These are phyloP conservation scores for Oligia latruncula DNA, from an alignment of 2,888 invertebrate species.

Conservation along the genomic window DNA sequence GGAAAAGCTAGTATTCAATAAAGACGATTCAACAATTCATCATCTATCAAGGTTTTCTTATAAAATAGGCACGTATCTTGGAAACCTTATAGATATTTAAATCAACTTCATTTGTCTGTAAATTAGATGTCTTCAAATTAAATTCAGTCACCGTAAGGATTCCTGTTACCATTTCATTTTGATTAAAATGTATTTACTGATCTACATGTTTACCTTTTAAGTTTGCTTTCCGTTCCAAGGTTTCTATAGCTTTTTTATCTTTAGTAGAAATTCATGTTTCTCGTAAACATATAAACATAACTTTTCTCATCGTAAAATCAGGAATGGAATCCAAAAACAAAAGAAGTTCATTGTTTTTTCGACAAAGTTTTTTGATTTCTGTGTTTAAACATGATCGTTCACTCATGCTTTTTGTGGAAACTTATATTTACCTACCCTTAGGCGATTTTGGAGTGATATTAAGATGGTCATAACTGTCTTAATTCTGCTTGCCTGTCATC, in stretches of 20 bases:
- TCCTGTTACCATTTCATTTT: slow-evolving; percentile 38
- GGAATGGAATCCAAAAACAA: slow-evolving; percentile 19
- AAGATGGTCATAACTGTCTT: background rate
- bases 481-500: background rate
- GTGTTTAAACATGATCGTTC: too few relatives aligned
- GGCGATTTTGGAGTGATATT: too few relatives aligned
- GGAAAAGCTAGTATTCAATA: background rate
- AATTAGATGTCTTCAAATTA: slow-evolving; percentile 61
- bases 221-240: background rate
- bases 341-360: background rate
- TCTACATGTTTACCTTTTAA: slow-evolving; percentile 19
- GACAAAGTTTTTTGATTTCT: background rate
- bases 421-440: too few relatives aligned
- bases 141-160: slow-evolving; percentile 53
- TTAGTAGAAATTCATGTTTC: slow-evolving; percentile 7
- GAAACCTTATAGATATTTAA: slow-evolving; percentile 49
- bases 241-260: background rate
- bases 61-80: slow-evolving; percentile 13
- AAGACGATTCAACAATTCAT: background rate
- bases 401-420: too few relatives aligned
- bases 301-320: background rate
- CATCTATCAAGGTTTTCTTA: background rate
- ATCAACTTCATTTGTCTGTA: slow-evolving; percentile 52
- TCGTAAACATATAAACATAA: slow-evolving; percentile 3
- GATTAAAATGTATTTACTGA: slow-evolving; percentile 42